phyloP scores from a whole-genome alignment of 2,888 invertebrate genomes.

The Noctua pronuba region DNA sequence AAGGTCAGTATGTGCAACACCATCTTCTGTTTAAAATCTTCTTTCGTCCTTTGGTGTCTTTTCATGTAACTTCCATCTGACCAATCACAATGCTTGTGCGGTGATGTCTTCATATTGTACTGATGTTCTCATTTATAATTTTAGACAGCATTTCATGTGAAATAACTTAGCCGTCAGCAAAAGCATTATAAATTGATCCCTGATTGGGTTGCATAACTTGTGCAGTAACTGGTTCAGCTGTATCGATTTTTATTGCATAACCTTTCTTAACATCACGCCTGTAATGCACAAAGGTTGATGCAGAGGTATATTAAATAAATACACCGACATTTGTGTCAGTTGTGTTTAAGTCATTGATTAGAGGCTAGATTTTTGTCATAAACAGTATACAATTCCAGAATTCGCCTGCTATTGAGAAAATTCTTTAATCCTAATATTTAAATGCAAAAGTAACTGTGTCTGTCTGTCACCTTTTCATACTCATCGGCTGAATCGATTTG shows the following conservation, averaged over 20 bases:
- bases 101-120: background rate
- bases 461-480: background rate
- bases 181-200: conserved; percentile 44
- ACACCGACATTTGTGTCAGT: background rate
- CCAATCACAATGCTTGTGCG: background rate
- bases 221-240: conserved; percentile 14
- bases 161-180: conserved; percentile 36
- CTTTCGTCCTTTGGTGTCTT: conserved; percentile 8
- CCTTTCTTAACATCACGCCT: background rate
- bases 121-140: conserved; percentile 21
- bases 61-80: background rate
- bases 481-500: background rate
- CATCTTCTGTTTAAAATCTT: background rate
- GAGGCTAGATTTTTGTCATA: background rate
- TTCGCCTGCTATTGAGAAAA: background rate
- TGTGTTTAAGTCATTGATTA: background rate
- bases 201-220: conserved; percentile 32
- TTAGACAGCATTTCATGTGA: conserved; percentile 11
- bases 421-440: background rate
- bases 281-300: too few species aligned
- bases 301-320: background rate
- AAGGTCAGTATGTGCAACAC: background rate
- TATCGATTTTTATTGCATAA: conserved; percentile 27
- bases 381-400: background rate
- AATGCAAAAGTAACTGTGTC: background rate